Percentiles rank a stretch among this genome's conserved stretches.
phyloP scores from a whole-genome alignment of 2,113 vertebrate species.

The Chlamydotis undulata region DNA sequence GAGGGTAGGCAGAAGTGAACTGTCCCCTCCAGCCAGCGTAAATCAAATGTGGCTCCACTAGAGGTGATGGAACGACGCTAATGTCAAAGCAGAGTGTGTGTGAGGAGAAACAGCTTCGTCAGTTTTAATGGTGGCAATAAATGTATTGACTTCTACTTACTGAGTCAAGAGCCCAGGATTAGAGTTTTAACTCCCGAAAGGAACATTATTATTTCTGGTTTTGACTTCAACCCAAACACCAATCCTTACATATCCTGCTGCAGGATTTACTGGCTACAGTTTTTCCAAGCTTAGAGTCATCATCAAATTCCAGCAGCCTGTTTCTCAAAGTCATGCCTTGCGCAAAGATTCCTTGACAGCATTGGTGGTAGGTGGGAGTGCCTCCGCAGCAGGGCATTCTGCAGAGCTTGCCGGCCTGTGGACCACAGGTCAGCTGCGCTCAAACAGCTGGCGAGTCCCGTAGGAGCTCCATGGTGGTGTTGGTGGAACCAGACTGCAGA shows the following conservation, averaged over 20 bases:
- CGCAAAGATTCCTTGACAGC: neutral
- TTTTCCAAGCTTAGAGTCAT: neutral
- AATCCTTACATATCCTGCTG: neutral
- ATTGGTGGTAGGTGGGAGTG: neutral
- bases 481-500: neutral
- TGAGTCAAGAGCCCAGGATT: neutral
- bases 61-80: rapidly evolving
- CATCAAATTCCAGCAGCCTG: neutral
- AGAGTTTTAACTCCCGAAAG: neutral
- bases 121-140: neutral
- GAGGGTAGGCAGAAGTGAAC: neutral
- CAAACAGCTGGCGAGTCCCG: neutral
- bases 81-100: neutral
- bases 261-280: neutral
- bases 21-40: neutral
- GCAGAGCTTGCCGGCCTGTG: neutral
- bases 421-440: neutral
- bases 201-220: neutral
- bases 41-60: neutral
- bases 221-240: neutral
- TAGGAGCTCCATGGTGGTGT: neutral
- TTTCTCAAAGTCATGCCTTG: neutral
- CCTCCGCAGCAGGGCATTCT: neutral
- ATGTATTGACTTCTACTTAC: neutral
- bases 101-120: constrained; percentile 1